Conservation (phyloP, 2,888 invertebrate genomes). For the Blera fallax region DNA sequence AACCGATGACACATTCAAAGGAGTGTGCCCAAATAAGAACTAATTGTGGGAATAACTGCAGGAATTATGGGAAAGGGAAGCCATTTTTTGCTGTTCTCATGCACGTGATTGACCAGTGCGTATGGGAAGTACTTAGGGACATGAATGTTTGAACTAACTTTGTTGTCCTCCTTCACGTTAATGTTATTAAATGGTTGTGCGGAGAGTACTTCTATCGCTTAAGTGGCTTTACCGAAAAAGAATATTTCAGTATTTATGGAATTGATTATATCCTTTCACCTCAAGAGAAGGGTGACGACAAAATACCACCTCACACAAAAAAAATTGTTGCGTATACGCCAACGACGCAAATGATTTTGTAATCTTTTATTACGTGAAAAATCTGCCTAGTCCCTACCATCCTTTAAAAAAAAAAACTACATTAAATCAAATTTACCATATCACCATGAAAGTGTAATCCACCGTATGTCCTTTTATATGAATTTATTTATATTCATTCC, state of each 20-base stretch:
- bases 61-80: neutral
- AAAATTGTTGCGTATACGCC: too few species aligned
- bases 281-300: too few species aligned
- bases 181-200: neutral
- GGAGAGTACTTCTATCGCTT: neutral
- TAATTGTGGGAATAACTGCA: neutral
- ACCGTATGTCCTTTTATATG: neutral
- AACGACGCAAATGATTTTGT: neutral
- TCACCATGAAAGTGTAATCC: neutral
- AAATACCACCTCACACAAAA: too few species aligned
- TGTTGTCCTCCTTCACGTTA: neutral
- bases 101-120: neutral
- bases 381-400: neutral
- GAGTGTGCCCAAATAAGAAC: neutral
- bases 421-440: neutral
- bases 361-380: neutral
- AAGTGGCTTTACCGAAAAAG: too few species aligned
- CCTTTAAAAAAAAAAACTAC: neutral
- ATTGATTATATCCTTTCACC: too few species aligned
- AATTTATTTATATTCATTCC: neutral
- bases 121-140: neutral
- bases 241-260: neutral
- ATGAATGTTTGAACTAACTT: neutral
- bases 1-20: neutral
- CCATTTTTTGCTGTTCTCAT: neutral